Percentiles rank a stretch among this genome's conserved stretches.
These are phyloP conservation scores for Pipra filicauda DNA, from an alignment of 2,113 vertebrate species.

Conservation along the genomic window DNA sequence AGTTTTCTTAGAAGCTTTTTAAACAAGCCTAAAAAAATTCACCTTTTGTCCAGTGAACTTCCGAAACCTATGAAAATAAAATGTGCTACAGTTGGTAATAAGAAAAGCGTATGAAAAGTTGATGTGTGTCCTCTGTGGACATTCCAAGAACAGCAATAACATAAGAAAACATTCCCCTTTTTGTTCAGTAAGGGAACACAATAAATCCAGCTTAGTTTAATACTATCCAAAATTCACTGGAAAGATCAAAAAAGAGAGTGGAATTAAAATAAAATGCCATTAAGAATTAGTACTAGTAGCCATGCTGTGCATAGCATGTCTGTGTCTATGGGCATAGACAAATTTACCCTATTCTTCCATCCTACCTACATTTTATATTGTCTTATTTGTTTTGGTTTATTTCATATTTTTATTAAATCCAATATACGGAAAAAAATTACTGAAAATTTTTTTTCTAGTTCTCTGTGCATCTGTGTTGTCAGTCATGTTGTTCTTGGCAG, in stretches of 20 bases:
- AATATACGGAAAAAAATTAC: not conserved
- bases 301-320: not conserved
- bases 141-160: not conserved
- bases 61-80: not conserved
- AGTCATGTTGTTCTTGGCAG: not conserved
- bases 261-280: not conserved
- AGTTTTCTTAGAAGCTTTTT: not conserved
- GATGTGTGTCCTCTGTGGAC: not conserved
- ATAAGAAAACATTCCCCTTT: not conserved
- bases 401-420: not conserved
- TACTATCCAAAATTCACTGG: not conserved
- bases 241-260: not conserved
- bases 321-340: not conserved
- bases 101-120: not conserved
- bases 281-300: not conserved
- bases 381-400: not conserved
- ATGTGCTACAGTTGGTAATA: not conserved
- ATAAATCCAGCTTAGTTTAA: not conserved
- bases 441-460: slow-evolving; percentile 1
- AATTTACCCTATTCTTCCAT: not conserved
- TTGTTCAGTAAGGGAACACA: not conserved
- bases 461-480: not conserved
- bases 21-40: not conserved
- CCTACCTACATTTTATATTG: not conserved
- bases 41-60: not conserved